Evolutionary conservation across 2,888 invertebrate genomes (phyloP).

Genomic region (Xestia sexstrigata): DNA sequence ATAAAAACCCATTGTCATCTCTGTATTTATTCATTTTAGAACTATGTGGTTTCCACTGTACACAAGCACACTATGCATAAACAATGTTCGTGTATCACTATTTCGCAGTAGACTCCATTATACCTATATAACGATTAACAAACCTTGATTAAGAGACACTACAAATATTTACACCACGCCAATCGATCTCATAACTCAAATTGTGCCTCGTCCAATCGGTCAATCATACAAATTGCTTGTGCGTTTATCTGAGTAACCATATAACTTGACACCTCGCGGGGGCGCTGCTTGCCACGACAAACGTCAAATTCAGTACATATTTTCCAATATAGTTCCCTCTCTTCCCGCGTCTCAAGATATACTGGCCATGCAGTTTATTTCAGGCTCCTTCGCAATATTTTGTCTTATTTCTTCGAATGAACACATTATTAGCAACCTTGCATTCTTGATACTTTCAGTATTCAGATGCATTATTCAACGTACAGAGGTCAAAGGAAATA

Average conservation of each 20-base stretch:
- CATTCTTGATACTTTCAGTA: conserved; percentile 25
- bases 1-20: background rate
- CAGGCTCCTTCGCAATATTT: conserved; percentile 20
- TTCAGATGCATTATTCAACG: conserved; percentile 8
- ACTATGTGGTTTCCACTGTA: conserved; percentile 5
- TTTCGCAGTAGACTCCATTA: conserved; percentile 52
- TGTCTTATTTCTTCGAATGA: conserved; percentile 52
- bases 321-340: background rate
- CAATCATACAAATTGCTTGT: conserved; percentile 73
- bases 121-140: conserved; percentile 69
- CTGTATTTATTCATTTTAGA: background rate
- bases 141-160: conserved; percentile 71
- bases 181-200: conserved; percentile 72
- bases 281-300: background rate
- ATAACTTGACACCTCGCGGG: conserved; percentile 13
- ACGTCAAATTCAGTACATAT: background rate
- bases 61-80: conserved; percentile 15
- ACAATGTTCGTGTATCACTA: conserved; percentile 47
- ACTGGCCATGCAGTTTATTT: conserved; percentile 7
- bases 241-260: conserved; percentile 68
- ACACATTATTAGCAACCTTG: conserved; percentile 55
- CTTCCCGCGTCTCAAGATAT: conserved; percentile 19
- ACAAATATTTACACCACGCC: conserved; percentile 76
- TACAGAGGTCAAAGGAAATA: conserved; percentile 19
- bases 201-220: conserved; percentile 79